Evolutionary conservation across 2,888 invertebrate genomes (phyloP).

Genomic region (Dyspetes luteomarginatus): DNA sequence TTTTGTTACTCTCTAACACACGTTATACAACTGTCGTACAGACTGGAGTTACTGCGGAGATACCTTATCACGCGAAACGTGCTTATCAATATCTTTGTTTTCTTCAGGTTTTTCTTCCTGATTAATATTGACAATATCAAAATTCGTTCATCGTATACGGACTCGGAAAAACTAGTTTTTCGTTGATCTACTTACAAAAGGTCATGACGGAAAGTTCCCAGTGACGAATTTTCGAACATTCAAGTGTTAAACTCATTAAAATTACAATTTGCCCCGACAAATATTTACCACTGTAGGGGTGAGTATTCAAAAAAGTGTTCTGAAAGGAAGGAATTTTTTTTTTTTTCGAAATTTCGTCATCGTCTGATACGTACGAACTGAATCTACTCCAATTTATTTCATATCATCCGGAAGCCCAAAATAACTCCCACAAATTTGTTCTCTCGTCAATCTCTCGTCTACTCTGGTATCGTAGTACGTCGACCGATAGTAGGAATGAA

Average conservation of each 20-base stretch:
- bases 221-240: no score
- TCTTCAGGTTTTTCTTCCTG: background rate
- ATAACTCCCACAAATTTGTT: conserved; percentile 14
- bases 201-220: no score
- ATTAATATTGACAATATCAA: background rate
- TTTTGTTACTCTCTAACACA: conserved; percentile 18
- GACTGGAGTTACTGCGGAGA: conserved; percentile 19
- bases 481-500: background rate
- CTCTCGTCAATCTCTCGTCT: background rate
- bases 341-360: conserved; percentile 7
- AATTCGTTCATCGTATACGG: no score
- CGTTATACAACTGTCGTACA: conserved; percentile 50
- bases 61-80: conserved; percentile 55
- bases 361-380: conserved; percentile 5
- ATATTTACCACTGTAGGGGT: background rate
- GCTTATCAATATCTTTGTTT: background rate
- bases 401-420: conserved; percentile 33
- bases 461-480: conserved; percentile 15
- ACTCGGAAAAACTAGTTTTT: no score
- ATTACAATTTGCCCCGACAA: no score
- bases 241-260: no score
- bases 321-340: background rate
- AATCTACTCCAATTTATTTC: conserved; percentile 33
- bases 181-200: no score
- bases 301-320: background rate